A percentile compares a stretch with the other conserved stretches of the same genome.
These are phyloP conservation scores for Donacobius atricapilla DNA, from an alignment of 2,113 vertebrate genomes.

Conservation along the genomic window DNA sequence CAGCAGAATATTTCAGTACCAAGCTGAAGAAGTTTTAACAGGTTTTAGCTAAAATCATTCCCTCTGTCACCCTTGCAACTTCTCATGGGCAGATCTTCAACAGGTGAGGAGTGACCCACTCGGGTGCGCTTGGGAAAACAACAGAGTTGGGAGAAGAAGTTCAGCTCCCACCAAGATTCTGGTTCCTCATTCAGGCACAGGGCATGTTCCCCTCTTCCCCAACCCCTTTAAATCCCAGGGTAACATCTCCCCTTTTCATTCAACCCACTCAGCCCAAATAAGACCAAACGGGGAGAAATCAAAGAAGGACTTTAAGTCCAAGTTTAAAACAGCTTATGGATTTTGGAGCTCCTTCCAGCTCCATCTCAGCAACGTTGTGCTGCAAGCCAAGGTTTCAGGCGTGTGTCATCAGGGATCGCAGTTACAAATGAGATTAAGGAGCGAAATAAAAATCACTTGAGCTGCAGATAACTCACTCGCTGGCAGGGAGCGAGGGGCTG, in stretches of 20 bases:
- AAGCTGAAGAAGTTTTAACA: neutral
- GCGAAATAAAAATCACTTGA: conserved; percentile 62
- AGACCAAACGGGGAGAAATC: neutral
- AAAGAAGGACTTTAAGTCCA: neutral
- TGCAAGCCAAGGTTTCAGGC: conserved; percentile 47
- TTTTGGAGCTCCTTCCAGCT: conserved; percentile 25
- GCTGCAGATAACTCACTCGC: conserved; percentile 64
- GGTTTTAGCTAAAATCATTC: neutral
- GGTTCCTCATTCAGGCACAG: neutral
- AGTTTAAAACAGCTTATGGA: neutral
- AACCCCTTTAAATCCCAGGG: neutral
- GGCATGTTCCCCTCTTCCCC: accelerated
- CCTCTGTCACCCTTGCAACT: neutral
- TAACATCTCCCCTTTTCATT: neutral
- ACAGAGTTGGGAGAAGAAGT: neutral
- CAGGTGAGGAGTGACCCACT: neutral
- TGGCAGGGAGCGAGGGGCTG: conserved; percentile 43
- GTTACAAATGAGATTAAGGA: conserved; percentile 67
- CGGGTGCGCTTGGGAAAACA: neutral
- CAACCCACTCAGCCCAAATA: neutral
- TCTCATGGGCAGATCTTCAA: neutral
- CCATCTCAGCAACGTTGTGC: neutral
- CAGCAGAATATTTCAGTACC: neutral
- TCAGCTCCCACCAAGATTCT: neutral
- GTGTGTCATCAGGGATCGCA: conserved; percentile 40